A percentile compares a stretch with the other conserved stretches of the same genome.
Conservation (phyloP, 2,113 vertebrate species). For the Rhea pennata region DNA sequence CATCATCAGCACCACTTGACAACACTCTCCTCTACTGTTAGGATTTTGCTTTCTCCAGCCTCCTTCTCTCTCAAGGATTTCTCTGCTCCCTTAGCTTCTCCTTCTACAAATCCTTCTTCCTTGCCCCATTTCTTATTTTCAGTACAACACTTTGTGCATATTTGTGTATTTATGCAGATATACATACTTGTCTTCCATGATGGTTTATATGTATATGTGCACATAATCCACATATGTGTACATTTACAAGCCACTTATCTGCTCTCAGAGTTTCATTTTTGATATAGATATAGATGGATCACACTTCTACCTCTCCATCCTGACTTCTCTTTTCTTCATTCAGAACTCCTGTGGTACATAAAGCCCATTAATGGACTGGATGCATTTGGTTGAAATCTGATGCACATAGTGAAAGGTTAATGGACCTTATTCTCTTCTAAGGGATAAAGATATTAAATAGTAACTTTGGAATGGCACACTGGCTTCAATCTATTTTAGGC, state of each 20-base stretch:
- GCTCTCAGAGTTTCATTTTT: neutral
- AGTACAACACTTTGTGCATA: neutral
- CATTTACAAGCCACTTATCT: neutral
- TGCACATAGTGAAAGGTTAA: constrained; percentile 61
- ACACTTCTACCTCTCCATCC: constrained; percentile 3
- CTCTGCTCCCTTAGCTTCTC: neutral
- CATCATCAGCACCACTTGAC: neutral
- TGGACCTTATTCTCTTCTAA: constrained; percentile 66
- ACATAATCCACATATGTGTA: neutral
- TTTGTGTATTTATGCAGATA: neutral
- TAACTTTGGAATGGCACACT: constrained; percentile 56
- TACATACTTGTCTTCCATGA: neutral
- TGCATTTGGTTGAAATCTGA: constrained; percentile 64
- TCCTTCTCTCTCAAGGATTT: neutral
- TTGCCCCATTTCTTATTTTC: neutral
- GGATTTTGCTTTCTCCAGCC: neutral
- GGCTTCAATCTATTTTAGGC: constrained; percentile 68
- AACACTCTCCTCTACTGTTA: neutral
- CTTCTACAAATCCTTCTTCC: neutral
- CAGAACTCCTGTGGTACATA: constrained; percentile 49
- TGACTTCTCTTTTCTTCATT: constrained; percentile 38
- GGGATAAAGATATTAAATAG: constrained; percentile 65
- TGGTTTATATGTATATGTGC: neutral
- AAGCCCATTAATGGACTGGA: constrained; percentile 63
- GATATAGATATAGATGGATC: neutral